Conservation (phyloP, 2,113 vertebrate species). For the Xenopus laevis region DNA sequence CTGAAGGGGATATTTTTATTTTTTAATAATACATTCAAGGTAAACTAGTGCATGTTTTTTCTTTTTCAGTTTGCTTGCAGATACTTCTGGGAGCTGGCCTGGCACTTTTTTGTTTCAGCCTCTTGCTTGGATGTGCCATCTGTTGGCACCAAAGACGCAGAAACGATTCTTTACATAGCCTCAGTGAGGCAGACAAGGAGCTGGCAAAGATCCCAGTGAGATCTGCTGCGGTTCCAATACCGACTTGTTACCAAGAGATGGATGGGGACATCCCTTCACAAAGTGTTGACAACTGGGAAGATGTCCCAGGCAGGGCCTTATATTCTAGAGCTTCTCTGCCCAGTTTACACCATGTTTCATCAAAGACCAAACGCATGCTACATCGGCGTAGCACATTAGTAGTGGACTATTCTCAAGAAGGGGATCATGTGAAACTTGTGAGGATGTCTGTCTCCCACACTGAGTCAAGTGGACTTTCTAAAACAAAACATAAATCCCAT, state of each 20-base stretch:
- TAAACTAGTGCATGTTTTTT: not conserved
- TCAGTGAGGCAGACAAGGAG: constrained; percentile 33
- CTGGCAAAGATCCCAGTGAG: constrained; percentile 47
- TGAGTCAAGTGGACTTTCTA: constrained; percentile 50
- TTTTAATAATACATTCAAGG: too few relatives aligned
- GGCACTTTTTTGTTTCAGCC: constrained; percentile 68
- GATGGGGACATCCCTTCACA: constrained; percentile 61
- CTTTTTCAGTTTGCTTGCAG: constrained; percentile 64
- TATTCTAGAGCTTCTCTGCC: constrained; percentile 56
- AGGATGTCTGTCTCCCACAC: constrained; percentile 7
- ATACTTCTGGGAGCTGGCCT: constrained; percentile 65
- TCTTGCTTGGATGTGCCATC: constrained; percentile 67
- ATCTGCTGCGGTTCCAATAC: constrained; percentile 50
- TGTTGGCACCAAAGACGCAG: constrained; percentile 59
- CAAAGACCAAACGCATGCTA: constrained; percentile 51
- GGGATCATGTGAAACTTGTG: constrained; percentile 36
- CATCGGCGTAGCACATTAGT: constrained; percentile 54
- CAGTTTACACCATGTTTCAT: constrained; percentile 55
- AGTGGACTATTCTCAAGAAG: constrained; percentile 33
- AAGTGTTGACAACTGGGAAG: constrained; percentile 29
- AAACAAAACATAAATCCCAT: constrained; percentile 39
- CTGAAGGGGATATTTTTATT: too few relatives aligned
- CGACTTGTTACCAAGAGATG: constrained; percentile 59
- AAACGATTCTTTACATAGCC: not conserved
- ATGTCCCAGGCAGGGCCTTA: constrained; percentile 50